Evolutionary conservation across 2,113 vertebrate species (phyloP), one percentile per base, ranked within the genome.

Genomic region (Lepus europaeus): DNA sequence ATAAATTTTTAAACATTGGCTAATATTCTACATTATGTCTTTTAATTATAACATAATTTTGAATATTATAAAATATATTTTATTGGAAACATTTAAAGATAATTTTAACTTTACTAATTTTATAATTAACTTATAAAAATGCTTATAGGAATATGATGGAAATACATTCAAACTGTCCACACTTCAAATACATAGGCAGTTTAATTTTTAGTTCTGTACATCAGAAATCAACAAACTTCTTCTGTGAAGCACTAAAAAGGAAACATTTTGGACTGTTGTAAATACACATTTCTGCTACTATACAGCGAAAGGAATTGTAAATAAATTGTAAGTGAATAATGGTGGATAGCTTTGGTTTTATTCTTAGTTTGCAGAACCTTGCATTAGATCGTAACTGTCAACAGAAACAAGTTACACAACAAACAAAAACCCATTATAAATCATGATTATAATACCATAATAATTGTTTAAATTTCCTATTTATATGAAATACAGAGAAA

Each of bases 181-280:
- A 79, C 9, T 36, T 51, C 77, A 33, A 89, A 33, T 72, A 84
- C 19, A 92, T 87, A 85, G 68, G 29, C 1, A 63, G 31, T 70
- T 87, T 45, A 36, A 3, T 61, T 96, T 86, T 82, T 79, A 95
- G 89, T 93, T 82, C 49, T 89, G 89, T 39, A 64, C 27, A 10
- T 29, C 19, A n/a, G 23, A 27, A 29, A 4, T 83, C 31, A 74
- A 63, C 25, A 89, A 49, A 81, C 12, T 72, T 89, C 36, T 76
- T 63, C 79, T 87, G 13, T 66, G 27, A 76, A 84, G 17, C 22
- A 45, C 66, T 31, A 20, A 27, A 83, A 3, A 81, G 3, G 27
- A 76, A 87, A 72, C 16, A 70, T 70, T 33, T 81, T 22, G n/a
- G 16, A 17, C 20, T 39, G 23, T 1, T 29, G 9, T 17, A 27